These are phyloP conservation scores for Carcina quercana DNA, from an alignment of 2,888 invertebrate genomes.

Conservation along the genomic window DNA sequence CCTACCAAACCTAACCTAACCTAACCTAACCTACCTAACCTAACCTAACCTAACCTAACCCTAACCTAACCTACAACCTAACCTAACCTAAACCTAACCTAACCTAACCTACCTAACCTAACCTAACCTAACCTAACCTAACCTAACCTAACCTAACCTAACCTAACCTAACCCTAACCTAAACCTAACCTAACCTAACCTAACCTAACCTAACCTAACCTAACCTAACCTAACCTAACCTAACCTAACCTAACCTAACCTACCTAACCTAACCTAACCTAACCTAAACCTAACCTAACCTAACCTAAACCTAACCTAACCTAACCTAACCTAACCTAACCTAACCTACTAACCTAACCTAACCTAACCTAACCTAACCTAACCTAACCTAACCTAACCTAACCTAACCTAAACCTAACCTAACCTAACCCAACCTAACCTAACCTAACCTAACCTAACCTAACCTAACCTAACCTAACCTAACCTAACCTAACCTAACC, in stretches of 20 bases:
- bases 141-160: conserved; percentile 16
- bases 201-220: conserved; percentile 12
- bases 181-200: conserved; percentile 16
- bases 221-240: conserved; percentile 15
- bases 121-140: conserved; percentile 19
- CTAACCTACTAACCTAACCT: conserved; percentile 14
- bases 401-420: conserved; percentile 12
- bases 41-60: conserved; percentile 12
- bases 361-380: conserved; percentile 2
- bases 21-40: conserved; percentile 12
- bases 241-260: conserved; percentile 6
- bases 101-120: conserved; percentile 17
- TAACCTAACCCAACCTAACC: conserved; percentile 7
- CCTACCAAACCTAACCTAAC: conserved; percentile 11
- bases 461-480: conserved; percentile 7
- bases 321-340: conserved; percentile 12
- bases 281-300: conserved; percentile 18
- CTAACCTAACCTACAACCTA: conserved; percentile 10
- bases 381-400: conserved; percentile 14
- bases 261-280: conserved; percentile 18
- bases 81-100: conserved; percentile 16
- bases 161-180: conserved; percentile 14
- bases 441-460: conserved; percentile 7
- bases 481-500: conserved; percentile 7
- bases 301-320: conserved; percentile 14